phyloP scores from a whole-genome alignment of 2,888 invertebrate genomes.

The Hedychridium roseum region DNA sequence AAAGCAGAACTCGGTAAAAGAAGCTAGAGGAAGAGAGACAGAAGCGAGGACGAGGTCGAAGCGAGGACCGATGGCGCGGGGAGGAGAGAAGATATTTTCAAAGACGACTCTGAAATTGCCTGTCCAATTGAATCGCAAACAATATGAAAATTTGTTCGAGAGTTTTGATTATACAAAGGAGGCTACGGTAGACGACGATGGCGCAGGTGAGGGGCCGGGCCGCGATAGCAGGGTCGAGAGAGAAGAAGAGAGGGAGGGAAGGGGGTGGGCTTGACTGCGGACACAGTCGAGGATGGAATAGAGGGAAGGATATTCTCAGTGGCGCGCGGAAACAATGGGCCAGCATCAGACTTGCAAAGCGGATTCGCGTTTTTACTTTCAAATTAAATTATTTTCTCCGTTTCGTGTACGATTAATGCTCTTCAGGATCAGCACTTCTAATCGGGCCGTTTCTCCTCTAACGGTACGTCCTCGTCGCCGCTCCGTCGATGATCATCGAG shows the following conservation, averaged over 20 bases:
- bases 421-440: constrained; percentile 46
- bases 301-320: constrained; percentile 51
- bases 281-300: constrained; percentile 22
- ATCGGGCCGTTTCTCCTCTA: constrained; percentile 28
- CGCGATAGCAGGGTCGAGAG: constrained; percentile 17
- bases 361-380: constrained; percentile 59
- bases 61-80: constrained; percentile 11
- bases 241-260: constrained; percentile 19
- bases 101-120: constrained; percentile 60
- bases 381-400: constrained; percentile 60
- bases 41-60: constrained; percentile 1
- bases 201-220: constrained; percentile 20
- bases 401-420: constrained; percentile 58
- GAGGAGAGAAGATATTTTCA: constrained; percentile 51
- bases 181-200: constrained; percentile 39
- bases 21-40: constrained; percentile 11
- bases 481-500: too few species aligned
- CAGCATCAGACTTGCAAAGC: constrained; percentile 61
- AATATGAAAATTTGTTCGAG: constrained; percentile 63
- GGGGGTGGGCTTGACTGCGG: constrained; percentile 14
- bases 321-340: constrained; percentile 55
- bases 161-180: constrained; percentile 62
- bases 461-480: neutral
- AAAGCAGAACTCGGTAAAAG: constrained; percentile 18
- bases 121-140: constrained; percentile 63